Evolutionary conservation across 35 echinoderm and acorn worm species (phyloP).

Genomic region (Chiridota heheva): DNA sequence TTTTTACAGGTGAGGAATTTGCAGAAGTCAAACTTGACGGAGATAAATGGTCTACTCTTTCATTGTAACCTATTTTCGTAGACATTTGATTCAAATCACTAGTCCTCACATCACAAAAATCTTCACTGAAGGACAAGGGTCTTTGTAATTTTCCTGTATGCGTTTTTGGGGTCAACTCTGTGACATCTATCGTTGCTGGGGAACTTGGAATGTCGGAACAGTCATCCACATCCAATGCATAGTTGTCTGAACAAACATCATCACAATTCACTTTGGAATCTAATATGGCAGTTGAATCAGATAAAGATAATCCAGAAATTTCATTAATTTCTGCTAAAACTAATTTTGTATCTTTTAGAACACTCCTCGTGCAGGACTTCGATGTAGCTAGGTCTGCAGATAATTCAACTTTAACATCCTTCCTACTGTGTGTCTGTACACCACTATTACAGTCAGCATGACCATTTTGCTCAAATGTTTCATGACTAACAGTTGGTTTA

Average conservation of each 20-base stretch:
- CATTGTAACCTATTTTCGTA: constrained; percentile 26
- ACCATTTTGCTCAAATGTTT: neutral
- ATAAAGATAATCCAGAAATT: too few species aligned
- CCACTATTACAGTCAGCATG: neutral
- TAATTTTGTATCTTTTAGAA: too few species aligned
- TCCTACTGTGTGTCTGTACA: too few species aligned
- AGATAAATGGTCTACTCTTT: neutral
- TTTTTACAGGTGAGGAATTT: constrained; percentile 2
- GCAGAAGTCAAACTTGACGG: constrained; percentile 34
- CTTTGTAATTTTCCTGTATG: constrained; percentile 1
- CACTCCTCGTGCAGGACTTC: too few species aligned
- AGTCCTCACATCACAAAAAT: constrained; percentile 4
- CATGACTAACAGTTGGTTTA: too few species aligned
- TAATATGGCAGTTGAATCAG: too few species aligned
- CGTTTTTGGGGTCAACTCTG: constrained; percentile 33
- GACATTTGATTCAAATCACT: neutral
- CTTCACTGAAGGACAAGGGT: constrained; percentile 27
- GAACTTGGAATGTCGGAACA: constrained; percentile 19
- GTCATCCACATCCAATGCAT: constrained; percentile 27
- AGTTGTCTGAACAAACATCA: neutral
- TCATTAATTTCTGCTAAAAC: too few species aligned
- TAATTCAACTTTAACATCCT: too few species aligned
- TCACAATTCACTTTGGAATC: neutral
- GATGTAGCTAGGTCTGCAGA: too few species aligned
- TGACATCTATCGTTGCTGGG: constrained; percentile 67